Conservation (phyloP, 2,113 vertebrate species). For the Oreotrochilus melanogaster region DNA sequence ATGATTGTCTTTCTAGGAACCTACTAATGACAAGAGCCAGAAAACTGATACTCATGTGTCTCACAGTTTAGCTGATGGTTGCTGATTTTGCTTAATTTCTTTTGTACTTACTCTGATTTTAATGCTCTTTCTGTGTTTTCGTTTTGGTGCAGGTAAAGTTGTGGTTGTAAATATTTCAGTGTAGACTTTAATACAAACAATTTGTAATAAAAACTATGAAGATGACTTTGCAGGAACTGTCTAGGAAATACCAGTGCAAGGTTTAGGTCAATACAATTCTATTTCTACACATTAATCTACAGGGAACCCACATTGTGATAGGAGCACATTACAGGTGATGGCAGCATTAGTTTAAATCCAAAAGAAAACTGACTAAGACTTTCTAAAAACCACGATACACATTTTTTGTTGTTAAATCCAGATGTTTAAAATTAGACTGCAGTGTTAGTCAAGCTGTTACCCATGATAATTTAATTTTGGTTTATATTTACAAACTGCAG, state of each 20-base stretch:
- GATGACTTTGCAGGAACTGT: not conserved
- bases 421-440: not conserved
- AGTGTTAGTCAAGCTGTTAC: not conserved
- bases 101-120: not conserved
- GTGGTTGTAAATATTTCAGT: not conserved
- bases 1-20: not conserved
- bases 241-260: not conserved
- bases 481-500: slow-evolving; percentile 1
- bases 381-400: not conserved
- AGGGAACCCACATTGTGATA: not conserved
- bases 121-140: not conserved
- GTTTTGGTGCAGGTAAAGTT: not conserved
- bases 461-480: not conserved
- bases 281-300: not conserved
- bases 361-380: not conserved
- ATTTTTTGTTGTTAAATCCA: not conserved
- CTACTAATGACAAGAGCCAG: not conserved
- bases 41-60: not conserved
- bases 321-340: not conserved
- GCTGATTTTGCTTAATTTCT: not conserved
- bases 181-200: not conserved
- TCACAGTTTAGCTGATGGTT: not conserved
- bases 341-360: not conserved
- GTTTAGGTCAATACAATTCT: not conserved
- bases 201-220: not conserved